Base-by-base conservation (phyloP, 2,888 invertebrate species). In the Euclidia mi region DNA sequence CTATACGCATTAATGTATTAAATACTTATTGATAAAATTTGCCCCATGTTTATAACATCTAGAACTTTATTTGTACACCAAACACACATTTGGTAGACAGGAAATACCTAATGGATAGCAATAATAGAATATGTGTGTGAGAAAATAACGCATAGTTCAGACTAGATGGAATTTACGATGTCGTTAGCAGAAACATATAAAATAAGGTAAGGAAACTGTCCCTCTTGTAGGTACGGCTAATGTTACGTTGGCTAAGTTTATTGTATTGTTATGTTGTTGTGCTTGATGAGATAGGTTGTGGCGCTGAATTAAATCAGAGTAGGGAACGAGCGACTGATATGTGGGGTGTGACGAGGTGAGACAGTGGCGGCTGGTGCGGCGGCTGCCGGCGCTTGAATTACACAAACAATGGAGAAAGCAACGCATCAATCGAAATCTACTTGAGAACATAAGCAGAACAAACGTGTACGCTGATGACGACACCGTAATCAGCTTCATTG, bases 321-420 rank as follows among this genome's bases (percentile, higher is more conserved):
- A 63, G 43, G 71, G 48, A 57, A 59, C 67, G 48, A 56, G 42
- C 45, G 38, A 51, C 50, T 35, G 55, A 70, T 73, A 65, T 66
- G 58, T 72, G 66, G 70, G 74, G 76, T 72, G 78, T 78, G 64
- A 59, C 55, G 50, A 34, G 52, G 35, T 29, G 45, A 59, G 47
- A 57, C 59, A 46, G 59, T 49, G 56, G 65, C 62, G 57, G 56
- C 55, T 44, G 15, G 58, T 12, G 57, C 52, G 52, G n/a, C n/a
- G n/a, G n/a, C n/a, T 43, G n/a, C 56, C 18, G 44, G 55, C 57
- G 49, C 52, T 56, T 61, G 48, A 40, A 48, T 62, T 47, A 56
- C 46, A 60, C 63, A 67, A 79, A 81, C 84, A 85, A 84, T 84
- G 76, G 84, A 68, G 83, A 84, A 83, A 84, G 82, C 70, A 70